Conservation (phyloP, 1,140 invertebrate genomes). For the Andrena cerasifolii region DNA sequence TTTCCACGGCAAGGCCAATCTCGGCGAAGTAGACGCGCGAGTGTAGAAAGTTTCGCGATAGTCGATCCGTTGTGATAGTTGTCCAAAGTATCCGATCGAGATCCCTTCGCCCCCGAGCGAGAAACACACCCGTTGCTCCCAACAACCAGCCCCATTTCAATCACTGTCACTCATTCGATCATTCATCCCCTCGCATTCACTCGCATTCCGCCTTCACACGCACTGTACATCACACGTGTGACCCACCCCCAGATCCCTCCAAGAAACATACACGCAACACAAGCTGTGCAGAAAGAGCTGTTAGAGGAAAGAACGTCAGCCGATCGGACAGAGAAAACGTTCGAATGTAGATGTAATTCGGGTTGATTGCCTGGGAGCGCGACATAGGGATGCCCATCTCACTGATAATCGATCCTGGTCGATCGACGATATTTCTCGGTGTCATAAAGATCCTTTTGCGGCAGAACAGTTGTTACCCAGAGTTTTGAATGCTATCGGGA, state of each 20-base stretch:
- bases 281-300: slow-evolving; percentile 48
- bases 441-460: too few relatives aligned
- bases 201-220: slow-evolving; percentile 59
- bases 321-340: slow-evolving; percentile 30
- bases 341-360: slow-evolving; percentile 44
- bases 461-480: too few relatives aligned
- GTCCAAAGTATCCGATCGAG: slow-evolving; percentile 49
- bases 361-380: slow-evolving; percentile 46
- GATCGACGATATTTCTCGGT: too few relatives aligned
- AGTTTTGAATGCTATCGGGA: too few relatives aligned
- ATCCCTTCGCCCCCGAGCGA: slow-evolving; percentile 50
- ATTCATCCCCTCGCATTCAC: slow-evolving; percentile 54
- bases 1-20: slow-evolving; percentile 22
- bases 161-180: slow-evolving; percentile 67
- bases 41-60: slow-evolving; percentile 57
- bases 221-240: slow-evolving; percentile 58
- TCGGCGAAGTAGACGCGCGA: slow-evolving; percentile 54
- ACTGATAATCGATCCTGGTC: slow-evolving; percentile 61
- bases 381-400: slow-evolving; percentile 64
- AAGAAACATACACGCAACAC: slow-evolving; percentile 57
- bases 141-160: slow-evolving; percentile 23
- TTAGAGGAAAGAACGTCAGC: slow-evolving; percentile 55
- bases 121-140: slow-evolving; percentile 32
- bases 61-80: slow-evolving; percentile 61
- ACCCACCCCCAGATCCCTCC: neutral